phyloP scores from a whole-genome alignment of 2,888 invertebrate genomes.

The Ochropleura leucogaster region DNA sequence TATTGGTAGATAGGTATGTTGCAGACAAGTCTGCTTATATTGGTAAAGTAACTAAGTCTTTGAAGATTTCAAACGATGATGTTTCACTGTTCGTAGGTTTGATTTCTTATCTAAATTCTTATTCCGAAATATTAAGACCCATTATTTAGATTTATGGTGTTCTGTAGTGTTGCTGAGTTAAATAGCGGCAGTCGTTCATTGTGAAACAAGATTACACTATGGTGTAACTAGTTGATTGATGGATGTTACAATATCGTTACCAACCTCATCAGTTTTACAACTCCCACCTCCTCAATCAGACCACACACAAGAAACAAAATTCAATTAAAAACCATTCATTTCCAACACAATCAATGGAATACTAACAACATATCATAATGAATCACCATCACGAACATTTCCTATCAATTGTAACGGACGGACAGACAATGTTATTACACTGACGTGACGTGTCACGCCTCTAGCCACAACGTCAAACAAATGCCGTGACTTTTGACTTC shows the following conservation, averaged over 20 bases:
- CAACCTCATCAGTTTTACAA: conserved; percentile 1
- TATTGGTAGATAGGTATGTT: conserved; percentile 6
- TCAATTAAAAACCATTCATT: conserved; percentile 49
- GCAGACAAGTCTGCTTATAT: conserved; percentile 4
- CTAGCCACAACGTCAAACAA: conserved; percentile 55
- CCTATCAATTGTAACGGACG: conserved; percentile 46
- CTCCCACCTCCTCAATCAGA: conserved; percentile 1
- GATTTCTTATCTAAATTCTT: background rate
- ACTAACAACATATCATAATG: conserved; percentile 55
- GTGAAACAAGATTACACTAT: background rate
- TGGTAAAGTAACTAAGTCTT: conserved; percentile 2
- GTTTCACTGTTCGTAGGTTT: background rate
- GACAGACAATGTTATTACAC: conserved; percentile 55
- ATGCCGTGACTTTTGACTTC: conserved; percentile 52
- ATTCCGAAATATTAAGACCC: no score
- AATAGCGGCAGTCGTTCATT: background rate
- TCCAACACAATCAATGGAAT: conserved; percentile 42
- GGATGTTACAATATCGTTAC: background rate
- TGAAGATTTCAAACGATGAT: background rate
- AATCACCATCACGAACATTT: conserved; percentile 44
- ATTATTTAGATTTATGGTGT: background rate
- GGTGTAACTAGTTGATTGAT: background rate
- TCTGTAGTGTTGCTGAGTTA: no score
- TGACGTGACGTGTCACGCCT: conserved; percentile 54
- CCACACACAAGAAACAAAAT: conserved; percentile 37